Percentiles rank a stretch among this genome's conserved stretches.
These are phyloP conservation scores for Serripes groenlandicus DNA, from an alignment of 2,888 invertebrate genomes.

Conservation along the genomic window DNA sequence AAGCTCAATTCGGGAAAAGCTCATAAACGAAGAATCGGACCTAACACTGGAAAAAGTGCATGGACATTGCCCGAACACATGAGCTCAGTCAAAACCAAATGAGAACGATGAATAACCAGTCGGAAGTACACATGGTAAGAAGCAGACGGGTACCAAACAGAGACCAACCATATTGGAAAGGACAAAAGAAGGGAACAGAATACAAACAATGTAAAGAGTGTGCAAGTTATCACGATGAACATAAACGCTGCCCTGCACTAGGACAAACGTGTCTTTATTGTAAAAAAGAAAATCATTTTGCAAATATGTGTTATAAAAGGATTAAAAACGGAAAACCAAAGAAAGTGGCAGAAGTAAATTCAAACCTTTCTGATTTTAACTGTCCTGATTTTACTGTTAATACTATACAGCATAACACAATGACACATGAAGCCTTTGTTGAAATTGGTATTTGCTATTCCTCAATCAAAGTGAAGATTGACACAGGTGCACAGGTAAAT, in stretches of 20 bases:
- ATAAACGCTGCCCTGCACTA: constrained; percentile 37
- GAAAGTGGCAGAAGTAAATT: constrained; percentile 2
- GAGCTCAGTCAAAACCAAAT: constrained; percentile 25
- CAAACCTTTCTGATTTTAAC: constrained; percentile 2
- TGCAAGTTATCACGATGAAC: constrained; percentile 26
- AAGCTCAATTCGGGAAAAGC: constrained; percentile 45
- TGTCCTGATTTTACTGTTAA: neutral
- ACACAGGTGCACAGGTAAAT: constrained; percentile 32
- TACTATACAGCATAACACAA: neutral
- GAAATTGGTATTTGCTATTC: neutral
- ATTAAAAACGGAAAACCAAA: neutral
- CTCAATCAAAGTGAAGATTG: constrained; percentile 17
- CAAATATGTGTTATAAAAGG: constrained; percentile 28
- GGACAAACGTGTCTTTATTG: constrained; percentile 46
- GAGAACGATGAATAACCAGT: neutral
- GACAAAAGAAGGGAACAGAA: neutral
- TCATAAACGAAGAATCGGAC: constrained; percentile 42
- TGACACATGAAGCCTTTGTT: constrained; percentile 10
- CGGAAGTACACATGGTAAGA: neutral
- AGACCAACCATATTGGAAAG: too few species aligned
- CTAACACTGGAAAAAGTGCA: constrained; percentile 37
- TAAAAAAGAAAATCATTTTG: constrained; percentile 32
- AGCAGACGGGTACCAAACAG: too few species aligned
- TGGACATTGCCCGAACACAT: constrained; percentile 48
- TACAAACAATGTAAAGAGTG: constrained; percentile 20